phyloP scores from a whole-genome alignment of 2,113 vertebrate genomes.

The Cavia aperea region DNA sequence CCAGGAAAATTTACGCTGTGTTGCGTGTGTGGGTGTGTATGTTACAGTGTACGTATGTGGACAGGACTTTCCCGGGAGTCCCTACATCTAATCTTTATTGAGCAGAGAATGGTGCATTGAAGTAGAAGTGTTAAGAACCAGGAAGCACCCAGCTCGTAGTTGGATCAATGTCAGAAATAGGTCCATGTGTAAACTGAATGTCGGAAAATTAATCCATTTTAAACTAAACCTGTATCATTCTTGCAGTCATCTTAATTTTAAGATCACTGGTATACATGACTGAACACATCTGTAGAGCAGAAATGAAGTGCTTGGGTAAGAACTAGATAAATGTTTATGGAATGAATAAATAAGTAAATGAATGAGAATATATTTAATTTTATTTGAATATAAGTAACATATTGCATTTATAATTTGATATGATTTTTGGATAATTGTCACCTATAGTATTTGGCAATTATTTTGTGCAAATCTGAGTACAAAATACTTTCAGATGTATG shows the following conservation, averaged over 20 bases:
- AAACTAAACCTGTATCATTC: not conserved
- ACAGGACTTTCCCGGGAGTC: not conserved
- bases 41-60: not conserved
- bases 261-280: not conserved
- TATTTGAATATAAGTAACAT: not conserved
- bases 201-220: not conserved
- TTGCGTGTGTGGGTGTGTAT: not conserved
- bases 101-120: not conserved
- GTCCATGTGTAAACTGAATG: not conserved
- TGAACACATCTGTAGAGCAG: not conserved
- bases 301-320: not conserved
- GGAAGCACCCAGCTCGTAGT: not conserved
- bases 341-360: not conserved
- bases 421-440: not conserved
- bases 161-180: not conserved
- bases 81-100: not conserved
- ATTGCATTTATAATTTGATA: not conserved
- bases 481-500: not conserved
- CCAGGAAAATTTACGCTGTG: not conserved
- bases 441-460: not conserved
- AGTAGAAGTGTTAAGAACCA: not conserved
- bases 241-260: not conserved
- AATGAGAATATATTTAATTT: slow-evolving; percentile 5
- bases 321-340: not conserved
- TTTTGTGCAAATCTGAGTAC: not conserved